Percentiles rank a stretch among this genome's conserved stretches.
phyloP scores from a whole-genome alignment of 2,797 vertebrate species.

The Hypotaenidia philippensis region DNA sequence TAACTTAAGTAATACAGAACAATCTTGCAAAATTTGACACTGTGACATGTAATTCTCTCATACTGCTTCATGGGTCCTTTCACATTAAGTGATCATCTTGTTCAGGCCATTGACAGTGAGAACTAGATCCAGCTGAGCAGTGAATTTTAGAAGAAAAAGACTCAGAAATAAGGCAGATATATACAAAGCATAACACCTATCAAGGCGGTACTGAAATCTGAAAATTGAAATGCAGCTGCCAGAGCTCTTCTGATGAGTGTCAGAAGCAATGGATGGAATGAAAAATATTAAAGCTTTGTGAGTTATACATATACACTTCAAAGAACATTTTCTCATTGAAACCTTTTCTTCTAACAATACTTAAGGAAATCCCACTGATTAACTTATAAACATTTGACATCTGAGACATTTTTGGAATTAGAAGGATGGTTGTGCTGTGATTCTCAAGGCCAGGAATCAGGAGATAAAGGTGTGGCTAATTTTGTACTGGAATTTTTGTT shows the following conservation, averaged over 20 bases:
- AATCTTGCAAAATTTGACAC: conserved; percentile 23
- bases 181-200: conserved; percentile 37
- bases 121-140: conserved; percentile 56
- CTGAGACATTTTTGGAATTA: conserved; percentile 7
- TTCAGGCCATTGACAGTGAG: conserved; percentile 56
- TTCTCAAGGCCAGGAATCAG: background rate
- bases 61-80: conserved; percentile 36
- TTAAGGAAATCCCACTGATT: conserved; percentile 22
- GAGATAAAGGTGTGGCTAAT: background rate
- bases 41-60: conserved; percentile 44
- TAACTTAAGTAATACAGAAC: conserved; percentile 29
- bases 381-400: conserved; percentile 1
- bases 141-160: conserved; percentile 50
- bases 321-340: conserved; percentile 12
- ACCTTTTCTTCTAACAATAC: conserved; percentile 32
- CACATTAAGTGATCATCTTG: conserved; percentile 33
- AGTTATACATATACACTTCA: background rate
- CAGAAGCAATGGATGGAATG: conserved; percentile 5
- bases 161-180: conserved; percentile 42
- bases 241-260: conserved; percentile 49
- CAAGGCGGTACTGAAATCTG: conserved; percentile 53
- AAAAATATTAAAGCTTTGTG: conserved; percentile 35
- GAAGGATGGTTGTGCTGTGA: background rate
- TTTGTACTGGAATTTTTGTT: background rate
- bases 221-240: conserved; percentile 56